These are phyloP conservation scores for Cephus rjabovi DNA, from an alignment of 2,888 invertebrate species.

Conservation along the genomic window DNA sequence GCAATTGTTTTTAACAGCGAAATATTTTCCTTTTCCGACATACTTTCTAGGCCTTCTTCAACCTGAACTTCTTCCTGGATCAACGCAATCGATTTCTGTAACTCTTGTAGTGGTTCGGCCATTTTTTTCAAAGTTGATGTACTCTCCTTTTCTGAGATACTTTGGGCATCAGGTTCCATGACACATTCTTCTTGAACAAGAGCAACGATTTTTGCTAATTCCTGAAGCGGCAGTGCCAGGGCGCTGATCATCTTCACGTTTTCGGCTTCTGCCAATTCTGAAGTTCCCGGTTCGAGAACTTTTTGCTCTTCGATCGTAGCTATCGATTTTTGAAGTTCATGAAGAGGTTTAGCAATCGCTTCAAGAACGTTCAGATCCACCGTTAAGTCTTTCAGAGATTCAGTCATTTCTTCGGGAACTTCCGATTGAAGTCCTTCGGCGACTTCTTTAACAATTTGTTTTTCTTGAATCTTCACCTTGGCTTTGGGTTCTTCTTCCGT, in stretches of 20 bases:
- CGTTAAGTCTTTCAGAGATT: slow-evolving; percentile 1
- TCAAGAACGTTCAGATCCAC: slow-evolving; percentile 13
- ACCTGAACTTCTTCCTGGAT: slow-evolving; percentile 50
- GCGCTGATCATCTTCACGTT: slow-evolving; percentile 35
- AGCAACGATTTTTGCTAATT: slow-evolving; percentile 41
- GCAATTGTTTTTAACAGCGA: slow-evolving; percentile 50
- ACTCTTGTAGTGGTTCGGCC: slow-evolving; percentile 50
- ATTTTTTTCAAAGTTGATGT: slow-evolving; percentile 40
- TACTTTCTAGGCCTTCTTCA: slow-evolving; percentile 37
- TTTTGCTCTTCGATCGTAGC: slow-evolving; percentile 46
- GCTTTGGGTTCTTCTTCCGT: slow-evolving; percentile 24
- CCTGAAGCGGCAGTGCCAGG: slow-evolving; percentile 45
- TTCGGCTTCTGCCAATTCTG: slow-evolving; percentile 8
- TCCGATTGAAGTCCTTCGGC: background rate
- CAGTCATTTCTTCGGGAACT: slow-evolving; percentile 6
- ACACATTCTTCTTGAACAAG: slow-evolving; percentile 31
- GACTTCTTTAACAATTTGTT: background rate
- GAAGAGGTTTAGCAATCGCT: slow-evolving; percentile 34
- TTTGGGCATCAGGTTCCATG: slow-evolving; percentile 19
- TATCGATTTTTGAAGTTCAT: slow-evolving; percentile 48
- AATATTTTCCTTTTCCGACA: slow-evolving; percentile 43
- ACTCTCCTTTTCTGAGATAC: slow-evolving; percentile 29
- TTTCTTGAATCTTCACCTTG: slow-evolving; percentile 20
- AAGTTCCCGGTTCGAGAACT: slow-evolving; percentile 30
- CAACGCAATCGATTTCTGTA: slow-evolving; percentile 51